Evolutionary conservation across 2,797 vertebrate species (phyloP).

Genomic region (Anomalospiza imberbis): DNA sequence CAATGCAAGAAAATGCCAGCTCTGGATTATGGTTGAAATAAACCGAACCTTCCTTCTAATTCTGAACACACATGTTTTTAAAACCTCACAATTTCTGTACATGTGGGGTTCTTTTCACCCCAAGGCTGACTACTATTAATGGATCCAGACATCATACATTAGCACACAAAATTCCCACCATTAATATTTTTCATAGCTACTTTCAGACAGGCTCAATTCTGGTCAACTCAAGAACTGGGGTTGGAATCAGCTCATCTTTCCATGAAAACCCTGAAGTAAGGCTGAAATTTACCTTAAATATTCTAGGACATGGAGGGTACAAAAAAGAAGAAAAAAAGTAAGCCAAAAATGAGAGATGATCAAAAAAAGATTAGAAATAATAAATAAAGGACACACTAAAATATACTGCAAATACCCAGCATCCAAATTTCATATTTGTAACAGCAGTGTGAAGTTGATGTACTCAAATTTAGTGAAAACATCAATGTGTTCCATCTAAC

Average conservation of each 20-base stretch:
- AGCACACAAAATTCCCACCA: not conserved
- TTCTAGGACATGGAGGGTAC: fast-evolving
- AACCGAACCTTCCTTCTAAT: not conserved
- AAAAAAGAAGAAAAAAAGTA: not conserved
- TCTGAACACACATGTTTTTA: not conserved
- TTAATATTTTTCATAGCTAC: not conserved
- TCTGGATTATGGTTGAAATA: not conserved
- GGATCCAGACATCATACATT: not conserved
- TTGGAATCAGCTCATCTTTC: not conserved
- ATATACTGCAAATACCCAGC: not conserved
- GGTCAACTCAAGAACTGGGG: not conserved
- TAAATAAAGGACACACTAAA: not conserved
- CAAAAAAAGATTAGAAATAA: not conserved
- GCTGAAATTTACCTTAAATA: not conserved
- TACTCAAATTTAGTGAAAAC: not conserved
- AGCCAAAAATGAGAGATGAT: not conserved
- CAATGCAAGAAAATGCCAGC: not conserved
- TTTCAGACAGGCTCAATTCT: not conserved
- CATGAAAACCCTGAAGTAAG: not conserved
- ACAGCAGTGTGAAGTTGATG: not conserved
- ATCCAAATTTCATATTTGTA: not conserved
- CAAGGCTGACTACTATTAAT: not conserved
- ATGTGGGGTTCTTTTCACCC: not conserved
- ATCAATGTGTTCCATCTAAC: not conserved
- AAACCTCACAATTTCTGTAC: not conserved